Conservation (phyloP, 1,140 invertebrate genomes). For the Microplitis mediator region DNA sequence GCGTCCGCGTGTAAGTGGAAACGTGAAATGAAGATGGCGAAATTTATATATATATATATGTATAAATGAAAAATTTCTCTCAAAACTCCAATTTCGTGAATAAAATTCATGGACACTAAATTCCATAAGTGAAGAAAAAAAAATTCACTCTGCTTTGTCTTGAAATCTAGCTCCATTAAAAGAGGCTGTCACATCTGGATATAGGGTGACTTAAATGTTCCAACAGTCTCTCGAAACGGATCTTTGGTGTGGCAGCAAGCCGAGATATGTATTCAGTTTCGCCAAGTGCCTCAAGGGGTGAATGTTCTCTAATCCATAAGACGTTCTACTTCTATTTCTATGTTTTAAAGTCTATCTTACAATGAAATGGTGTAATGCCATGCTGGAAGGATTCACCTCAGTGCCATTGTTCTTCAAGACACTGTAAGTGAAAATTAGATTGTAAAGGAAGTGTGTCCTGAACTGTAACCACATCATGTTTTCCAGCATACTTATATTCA, state of each 20-base stretch:
- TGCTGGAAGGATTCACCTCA: constrained; percentile 2
- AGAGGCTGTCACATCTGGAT: constrained; percentile 1
- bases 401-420: background rate
- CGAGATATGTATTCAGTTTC: background rate
- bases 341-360: background rate
- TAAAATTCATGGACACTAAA: background rate
- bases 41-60: too few relatives aligned
- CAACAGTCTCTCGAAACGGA: background rate
- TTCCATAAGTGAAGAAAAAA: background rate
- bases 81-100: too few relatives aligned
- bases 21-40: background rate
- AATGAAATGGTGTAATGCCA: background rate
- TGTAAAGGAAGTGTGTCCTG: constrained; percentile 4
- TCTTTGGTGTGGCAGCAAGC: background rate
- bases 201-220: background rate
- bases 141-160: background rate
- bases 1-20: background rate
- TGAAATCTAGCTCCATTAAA: background rate
- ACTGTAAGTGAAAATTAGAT: constrained; percentile 17
- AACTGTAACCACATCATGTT: background rate
- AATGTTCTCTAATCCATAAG: constrained; percentile 22
- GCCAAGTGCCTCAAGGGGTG: constrained; percentile 23
- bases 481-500: background rate
- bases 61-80: too few relatives aligned
- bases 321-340: constrained; percentile 23